Evolutionary conservation across 1,140 invertebrate species (phyloP), one percentile per base, ranked within the genome.

Genomic region (Trachymyrmex cornetzi): DNA sequence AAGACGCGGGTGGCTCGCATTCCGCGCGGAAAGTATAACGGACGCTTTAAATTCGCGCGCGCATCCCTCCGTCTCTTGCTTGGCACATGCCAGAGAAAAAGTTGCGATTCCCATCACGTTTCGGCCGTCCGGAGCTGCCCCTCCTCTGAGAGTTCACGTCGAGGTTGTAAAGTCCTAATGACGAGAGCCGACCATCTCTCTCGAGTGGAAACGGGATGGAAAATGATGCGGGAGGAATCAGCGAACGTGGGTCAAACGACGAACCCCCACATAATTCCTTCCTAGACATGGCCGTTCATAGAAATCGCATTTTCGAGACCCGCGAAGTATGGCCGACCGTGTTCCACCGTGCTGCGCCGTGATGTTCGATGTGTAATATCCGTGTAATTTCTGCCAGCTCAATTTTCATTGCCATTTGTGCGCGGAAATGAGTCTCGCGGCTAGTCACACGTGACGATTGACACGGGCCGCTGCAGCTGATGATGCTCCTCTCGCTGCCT

Each of bases 141-240:
- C 48, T 67, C 82, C 75, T 77, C 67, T 53, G 63, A 81, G 79
- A 90, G 71, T 90, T 90, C 81, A 87, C 88, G 85, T 80, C 81
- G 79, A 86, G 89, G 86, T 87, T 90, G 89, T 91, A 91, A 92
- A 91, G 85, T 92, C 89, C 92, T 93, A 93, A 93, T 92, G 91
- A 92, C 85, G 88, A 84, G 77, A 91, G 59, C 85, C 91, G 64
- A 63, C 86, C 64, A 7, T 71, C 3, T 30, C 30, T 69, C 66
- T 9, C 67, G 67, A 22, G 12, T 6, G 22, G 55, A 77, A 85
- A 24, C 27, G 82, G 79, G 30, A 75, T 64, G 85, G 63, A 69
- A 14, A 14, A n/a, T 6, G 34, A 24, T 4, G 77, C 4, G 64
- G 57, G 50, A 3, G 57, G 66, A 38, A 61, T 22, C 55, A 12